Percentiles rank a stretch among this genome's conserved stretches.
Evolutionary conservation across 1,140 invertebrate genomes (phyloP).

Genomic region (Anastrepha ludens): DNA sequence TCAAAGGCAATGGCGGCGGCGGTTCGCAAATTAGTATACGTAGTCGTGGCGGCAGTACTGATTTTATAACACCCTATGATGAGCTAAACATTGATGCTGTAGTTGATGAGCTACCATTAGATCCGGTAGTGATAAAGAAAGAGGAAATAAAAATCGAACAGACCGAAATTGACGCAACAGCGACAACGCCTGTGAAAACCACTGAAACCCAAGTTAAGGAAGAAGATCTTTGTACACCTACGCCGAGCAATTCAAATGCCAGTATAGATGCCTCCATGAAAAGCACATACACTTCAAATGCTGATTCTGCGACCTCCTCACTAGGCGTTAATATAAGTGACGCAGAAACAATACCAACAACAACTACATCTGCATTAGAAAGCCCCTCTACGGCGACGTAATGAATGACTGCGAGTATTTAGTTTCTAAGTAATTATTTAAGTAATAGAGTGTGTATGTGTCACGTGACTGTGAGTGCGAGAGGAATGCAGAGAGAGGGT

Average conservation of each 20-base stretch:
- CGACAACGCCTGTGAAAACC: conserved; percentile 7
- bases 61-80: conserved; percentile 44
- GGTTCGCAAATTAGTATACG: conserved; percentile 20
- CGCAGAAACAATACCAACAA: background rate
- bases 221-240: background rate
- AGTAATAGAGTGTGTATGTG: conserved; percentile 10
- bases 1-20: background rate
- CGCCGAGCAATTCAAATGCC: background rate
- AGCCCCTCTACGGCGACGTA: background rate
- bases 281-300: background rate
- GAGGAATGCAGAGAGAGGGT: background rate
- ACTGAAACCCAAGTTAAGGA: background rate
- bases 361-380: background rate
- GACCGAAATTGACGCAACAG: background rate
- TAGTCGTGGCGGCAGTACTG: background rate
- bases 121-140: background rate
- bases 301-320: background rate
- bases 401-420: conserved; percentile 5
- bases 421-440: conserved; percentile 29
- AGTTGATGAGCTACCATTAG: conserved; percentile 33
- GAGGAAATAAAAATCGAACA: background rate
- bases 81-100: conserved; percentile 37
- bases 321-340: background rate
- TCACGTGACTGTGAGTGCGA: background rate
- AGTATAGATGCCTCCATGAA: background rate